Conservation (phyloP, 2,797 vertebrate species). For the Cryptoprocta ferox region DNA sequence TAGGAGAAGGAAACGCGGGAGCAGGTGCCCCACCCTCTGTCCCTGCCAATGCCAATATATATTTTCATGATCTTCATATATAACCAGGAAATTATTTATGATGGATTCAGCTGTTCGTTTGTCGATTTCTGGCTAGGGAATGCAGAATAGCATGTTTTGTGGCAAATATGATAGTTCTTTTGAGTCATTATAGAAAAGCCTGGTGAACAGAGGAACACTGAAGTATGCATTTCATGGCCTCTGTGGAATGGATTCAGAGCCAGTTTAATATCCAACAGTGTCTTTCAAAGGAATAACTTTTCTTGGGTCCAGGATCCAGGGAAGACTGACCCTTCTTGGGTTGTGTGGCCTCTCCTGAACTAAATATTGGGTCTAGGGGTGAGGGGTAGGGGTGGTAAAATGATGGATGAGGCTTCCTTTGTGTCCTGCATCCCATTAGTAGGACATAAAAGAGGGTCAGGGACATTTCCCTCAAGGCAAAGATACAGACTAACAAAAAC, state of each 20-base stretch:
- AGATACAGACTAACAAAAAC: neutral
- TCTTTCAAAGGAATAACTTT: neutral
- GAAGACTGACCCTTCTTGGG: neutral
- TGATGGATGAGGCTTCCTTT: neutral
- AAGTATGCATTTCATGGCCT: neutral
- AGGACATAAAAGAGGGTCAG: neutral
- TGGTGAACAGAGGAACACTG: neutral
- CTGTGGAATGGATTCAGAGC: neutral
- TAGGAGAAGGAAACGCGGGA: neutral
- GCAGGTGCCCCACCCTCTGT: fast-evolving
- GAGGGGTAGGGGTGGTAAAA: neutral
- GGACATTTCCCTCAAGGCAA: neutral
- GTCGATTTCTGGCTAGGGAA: neutral
- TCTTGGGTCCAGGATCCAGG: neutral
- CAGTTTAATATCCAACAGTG: neutral
- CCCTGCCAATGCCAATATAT: neutral
- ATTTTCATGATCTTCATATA: neutral
- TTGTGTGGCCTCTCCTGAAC: neutral
- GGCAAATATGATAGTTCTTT: neutral
- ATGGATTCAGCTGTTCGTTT: neutral
- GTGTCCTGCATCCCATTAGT: neutral
- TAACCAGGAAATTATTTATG: neutral
- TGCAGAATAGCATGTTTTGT: neutral
- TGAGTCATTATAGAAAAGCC: neutral
- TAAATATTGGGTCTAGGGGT: neutral